phyloP scores from a whole-genome alignment of 2,113 vertebrate species.

The Lycocorax pyrrhopterus region DNA sequence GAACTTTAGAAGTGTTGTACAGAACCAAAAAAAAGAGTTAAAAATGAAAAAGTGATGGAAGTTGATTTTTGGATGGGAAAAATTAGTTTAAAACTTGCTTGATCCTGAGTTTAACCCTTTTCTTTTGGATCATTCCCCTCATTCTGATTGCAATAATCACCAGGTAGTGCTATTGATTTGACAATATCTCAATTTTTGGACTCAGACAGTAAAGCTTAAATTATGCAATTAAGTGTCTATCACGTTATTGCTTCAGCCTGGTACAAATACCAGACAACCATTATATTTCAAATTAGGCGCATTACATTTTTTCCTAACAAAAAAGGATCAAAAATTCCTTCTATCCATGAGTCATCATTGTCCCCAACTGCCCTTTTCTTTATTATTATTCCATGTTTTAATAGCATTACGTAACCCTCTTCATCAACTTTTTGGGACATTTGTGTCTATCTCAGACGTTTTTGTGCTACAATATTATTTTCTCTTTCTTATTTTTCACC shows the following conservation, averaged over 20 bases:
- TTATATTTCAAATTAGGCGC: neutral
- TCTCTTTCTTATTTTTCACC: neutral
- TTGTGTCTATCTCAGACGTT: neutral
- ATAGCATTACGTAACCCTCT: neutral
- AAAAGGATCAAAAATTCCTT: neutral
- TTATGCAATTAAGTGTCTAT: neutral
- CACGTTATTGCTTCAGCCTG: neutral
- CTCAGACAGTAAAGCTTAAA: neutral
- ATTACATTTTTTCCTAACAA: neutral
- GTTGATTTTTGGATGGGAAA: neutral
- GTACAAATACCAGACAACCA: neutral
- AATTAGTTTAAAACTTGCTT: neutral
- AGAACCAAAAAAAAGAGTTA: neutral
- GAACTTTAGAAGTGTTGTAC: rapidly evolving
- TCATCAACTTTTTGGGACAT: neutral
- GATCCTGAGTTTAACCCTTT: neutral
- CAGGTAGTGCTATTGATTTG: neutral
- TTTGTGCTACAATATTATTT: neutral
- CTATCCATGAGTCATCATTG: neutral
- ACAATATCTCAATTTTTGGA: neutral
- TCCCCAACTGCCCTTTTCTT: neutral
- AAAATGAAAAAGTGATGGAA: neutral
- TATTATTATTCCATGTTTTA: neutral
- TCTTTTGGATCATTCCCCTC: neutral
- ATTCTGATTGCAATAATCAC: neutral